phyloP scores from a whole-genome alignment of 2,888 invertebrate genomes.

The Hypomecis atomaria region DNA sequence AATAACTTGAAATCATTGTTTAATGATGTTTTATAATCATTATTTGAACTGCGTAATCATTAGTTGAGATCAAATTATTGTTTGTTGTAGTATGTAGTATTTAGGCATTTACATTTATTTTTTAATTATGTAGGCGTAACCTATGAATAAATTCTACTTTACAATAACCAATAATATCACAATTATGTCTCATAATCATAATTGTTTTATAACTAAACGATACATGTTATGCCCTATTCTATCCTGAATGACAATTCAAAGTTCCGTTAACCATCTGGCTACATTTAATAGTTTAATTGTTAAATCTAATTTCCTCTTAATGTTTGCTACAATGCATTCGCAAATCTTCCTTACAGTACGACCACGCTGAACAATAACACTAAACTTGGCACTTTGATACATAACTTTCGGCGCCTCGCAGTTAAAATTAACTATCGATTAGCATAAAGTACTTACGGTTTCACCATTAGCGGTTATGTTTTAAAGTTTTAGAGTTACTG shows the following conservation, averaged over 20 bases:
- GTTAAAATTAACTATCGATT: slow-evolving; percentile 32
- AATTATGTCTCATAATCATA: too few relatives aligned
- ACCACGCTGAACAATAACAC: slow-evolving; percentile 12
- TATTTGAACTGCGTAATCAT: too few relatives aligned
- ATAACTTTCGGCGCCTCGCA: slow-evolving; percentile 18
- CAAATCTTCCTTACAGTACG: slow-evolving; percentile 20
- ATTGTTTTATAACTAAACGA: too few relatives aligned
- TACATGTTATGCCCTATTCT: too few relatives aligned
- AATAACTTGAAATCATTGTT: too few relatives aligned
- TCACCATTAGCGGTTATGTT: slow-evolving; percentile 6
- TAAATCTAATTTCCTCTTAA: slow-evolving; percentile 15
- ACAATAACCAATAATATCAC: too few relatives aligned
- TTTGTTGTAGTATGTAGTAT: too few relatives aligned
- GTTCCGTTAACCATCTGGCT: slow-evolving; percentile 6
- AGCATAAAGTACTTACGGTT: slow-evolving; percentile 3
- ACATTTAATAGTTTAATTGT: slow-evolving; percentile 19
- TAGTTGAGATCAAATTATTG: too few relatives aligned
- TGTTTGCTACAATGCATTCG: neutral
- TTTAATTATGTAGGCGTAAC: too few relatives aligned
- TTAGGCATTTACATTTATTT: too few relatives aligned
- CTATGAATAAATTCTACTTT: too few relatives aligned
- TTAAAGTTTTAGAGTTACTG: neutral
- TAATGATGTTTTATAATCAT: too few relatives aligned
- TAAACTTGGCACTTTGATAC: slow-evolving; percentile 22
- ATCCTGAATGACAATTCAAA: neutral